A percentile compares a stretch with the other conserved stretches of the same genome.
These are phyloP conservation scores for Embidobia sp. DNA, from an alignment of 2,888 invertebrate species.

Conservation along the genomic window DNA sequence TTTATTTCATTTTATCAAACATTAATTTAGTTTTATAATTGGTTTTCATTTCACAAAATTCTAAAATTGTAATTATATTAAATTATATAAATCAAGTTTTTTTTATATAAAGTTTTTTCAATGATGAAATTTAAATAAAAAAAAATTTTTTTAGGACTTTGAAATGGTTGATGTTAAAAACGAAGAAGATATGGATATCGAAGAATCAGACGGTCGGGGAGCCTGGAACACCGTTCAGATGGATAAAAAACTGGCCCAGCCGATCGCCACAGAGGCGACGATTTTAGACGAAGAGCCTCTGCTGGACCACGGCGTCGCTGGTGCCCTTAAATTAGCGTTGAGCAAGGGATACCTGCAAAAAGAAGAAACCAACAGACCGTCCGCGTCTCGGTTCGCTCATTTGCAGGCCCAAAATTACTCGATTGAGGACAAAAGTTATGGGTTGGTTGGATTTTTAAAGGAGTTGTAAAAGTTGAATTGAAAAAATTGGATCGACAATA, in stretches of 20 bases:
- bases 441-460: constrained; percentile 81
- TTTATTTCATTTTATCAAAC: too few relatives aligned
- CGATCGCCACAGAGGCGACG: constrained; percentile 84
- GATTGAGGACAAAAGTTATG: constrained; percentile 89
- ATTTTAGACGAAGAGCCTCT: constrained; percentile 96
- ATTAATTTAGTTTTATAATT: too few relatives aligned
- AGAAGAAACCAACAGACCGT: constrained; percentile 88
- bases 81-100: constrained; percentile 3
- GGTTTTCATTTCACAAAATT: too few relatives aligned
- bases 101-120: constrained; percentile 7
- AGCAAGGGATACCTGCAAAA: constrained; percentile 97
- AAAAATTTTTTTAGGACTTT: constrained; percentile 80
- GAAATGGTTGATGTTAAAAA: constrained; percentile 76
- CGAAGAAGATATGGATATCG: constrained; percentile 74
- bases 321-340: constrained; percentile 93
- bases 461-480: too few relatives aligned
- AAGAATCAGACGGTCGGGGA: constrained; percentile 84
- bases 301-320: constrained; percentile 94
- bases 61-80: too few relatives aligned
- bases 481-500: too few relatives aligned
- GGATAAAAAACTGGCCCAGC: constrained; percentile 82
- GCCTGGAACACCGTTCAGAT: constrained; percentile 93
- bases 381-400: constrained; percentile 88
- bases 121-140: neutral
- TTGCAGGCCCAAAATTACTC: constrained; percentile 90